Evolutionary conservation across 2,888 invertebrate genomes (phyloP), one percentile per base, ranked within the genome.

Genomic region (Acrobeloides nanus): DNA sequence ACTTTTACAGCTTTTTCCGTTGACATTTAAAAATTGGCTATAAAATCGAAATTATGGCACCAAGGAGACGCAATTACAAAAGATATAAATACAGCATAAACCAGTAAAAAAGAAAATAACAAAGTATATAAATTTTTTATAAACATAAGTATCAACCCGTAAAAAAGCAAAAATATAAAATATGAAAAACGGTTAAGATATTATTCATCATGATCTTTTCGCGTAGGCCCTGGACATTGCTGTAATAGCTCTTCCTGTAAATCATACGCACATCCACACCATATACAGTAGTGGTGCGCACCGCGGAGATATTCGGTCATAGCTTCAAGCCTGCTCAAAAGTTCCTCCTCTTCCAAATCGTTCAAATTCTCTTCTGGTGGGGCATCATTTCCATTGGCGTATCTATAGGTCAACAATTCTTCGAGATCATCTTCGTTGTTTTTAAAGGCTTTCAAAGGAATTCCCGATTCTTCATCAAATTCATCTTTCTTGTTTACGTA

Each of bases 211-310:
- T 68, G 68, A 20, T 53, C 55, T n/a, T 52, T 38, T 45, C 64
- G 45, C 5, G 59, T 57, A 18, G 21, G 34, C 4, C 68, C 68
- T 21, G 68, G 60, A 40, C 68, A 68, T 24, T 58, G 44, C 10
- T 55, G 51, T 4, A 43, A 41, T 40, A 67, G 39, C 33, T 68
- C 67, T 18, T 62, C 57, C 8, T 40, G 47, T 1, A 51, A 47
- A 21, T 43, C 47, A 41, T 51, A 66, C 15, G 59, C 51, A 31
- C 57, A 55, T 4, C 68, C 68, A 39, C 68, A 68, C 61, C 65
- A 68, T n/a, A 65, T 39, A 41, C 68, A 68, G 38, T 69, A 68
- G 43, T 50, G 55, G 40, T 68, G 68, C 12, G 25, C 34, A 18
- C 46, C 34, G 10, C 68, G 58, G 7, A 69, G 51, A 41, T 61